Conservation (phyloP, 1,140 invertebrate genomes). For the Paralvinella palmiformis region DNA sequence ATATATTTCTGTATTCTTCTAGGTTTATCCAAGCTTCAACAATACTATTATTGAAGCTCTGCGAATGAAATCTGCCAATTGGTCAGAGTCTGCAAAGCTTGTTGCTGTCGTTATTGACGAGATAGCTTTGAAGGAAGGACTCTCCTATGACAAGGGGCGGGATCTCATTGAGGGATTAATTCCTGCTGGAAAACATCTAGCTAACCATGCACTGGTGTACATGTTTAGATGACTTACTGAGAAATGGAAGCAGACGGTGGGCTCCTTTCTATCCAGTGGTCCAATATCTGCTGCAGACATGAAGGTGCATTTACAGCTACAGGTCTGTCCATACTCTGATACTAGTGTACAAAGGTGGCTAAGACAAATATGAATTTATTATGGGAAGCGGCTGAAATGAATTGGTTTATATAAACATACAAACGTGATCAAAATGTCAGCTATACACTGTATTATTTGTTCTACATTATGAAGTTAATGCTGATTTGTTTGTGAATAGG, state of each 20-base stretch:
- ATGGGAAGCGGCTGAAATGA: too few relatives aligned
- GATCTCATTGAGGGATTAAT: not conserved
- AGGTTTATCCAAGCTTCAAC: not conserved
- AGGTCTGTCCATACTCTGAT: too few relatives aligned
- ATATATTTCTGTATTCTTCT: too few relatives aligned
- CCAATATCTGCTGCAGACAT: not conserved
- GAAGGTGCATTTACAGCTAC: too few relatives aligned
- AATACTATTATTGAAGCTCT: not conserved
- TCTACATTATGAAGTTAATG: too few relatives aligned
- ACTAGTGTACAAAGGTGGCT: too few relatives aligned
- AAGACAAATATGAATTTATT: too few relatives aligned
- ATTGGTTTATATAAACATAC: too few relatives aligned
- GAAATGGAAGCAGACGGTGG: not conserved
- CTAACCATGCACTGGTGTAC: not conserved
- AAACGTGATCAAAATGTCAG: too few relatives aligned
- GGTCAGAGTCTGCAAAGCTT: not conserved
- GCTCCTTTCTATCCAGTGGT: not conserved
- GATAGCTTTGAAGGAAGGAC: not conserved
- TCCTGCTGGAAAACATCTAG: not conserved
- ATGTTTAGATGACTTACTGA: not conserved
- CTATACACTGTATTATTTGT: not conserved
- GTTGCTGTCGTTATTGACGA: not conserved
- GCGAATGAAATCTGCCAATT: not conserved
- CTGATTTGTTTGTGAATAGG: too few relatives aligned
- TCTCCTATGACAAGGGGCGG: not conserved